Evolutionary conservation across 2,888 invertebrate genomes (phyloP).

Genomic region (Eupithecia subfuscata): DNA sequence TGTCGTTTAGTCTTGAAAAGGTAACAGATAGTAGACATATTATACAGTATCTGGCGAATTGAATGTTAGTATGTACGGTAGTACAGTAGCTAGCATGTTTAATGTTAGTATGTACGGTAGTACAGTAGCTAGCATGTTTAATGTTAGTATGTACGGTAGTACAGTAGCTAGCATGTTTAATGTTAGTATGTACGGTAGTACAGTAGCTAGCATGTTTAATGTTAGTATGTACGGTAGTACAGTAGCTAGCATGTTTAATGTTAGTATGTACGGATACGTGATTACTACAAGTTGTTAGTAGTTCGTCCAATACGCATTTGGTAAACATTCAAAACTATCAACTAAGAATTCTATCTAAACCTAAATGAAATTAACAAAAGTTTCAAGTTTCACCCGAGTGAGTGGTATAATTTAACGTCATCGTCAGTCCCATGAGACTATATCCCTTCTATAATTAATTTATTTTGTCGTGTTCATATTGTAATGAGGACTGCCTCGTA

Average conservation of each 20-base stretch:
- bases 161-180: background rate
- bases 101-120: background rate
- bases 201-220: background rate
- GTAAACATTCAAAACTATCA: background rate
- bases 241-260: background rate
- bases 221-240: background rate
- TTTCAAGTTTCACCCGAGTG: conserved; percentile 11
- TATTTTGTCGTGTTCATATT: conserved; percentile 26
- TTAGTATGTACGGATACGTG: background rate
- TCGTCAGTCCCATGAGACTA: conserved; percentile 14
- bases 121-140: background rate
- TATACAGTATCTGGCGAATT: background rate
- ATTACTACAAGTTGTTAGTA: background rate
- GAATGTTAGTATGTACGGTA: background rate
- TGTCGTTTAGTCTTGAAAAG: background rate
- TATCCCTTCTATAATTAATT: conserved; percentile 29
- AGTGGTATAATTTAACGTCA: conserved; percentile 23
- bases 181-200: background rate
- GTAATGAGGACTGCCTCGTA: conserved; percentile 25
- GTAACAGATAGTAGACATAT: background rate
- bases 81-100: background rate
- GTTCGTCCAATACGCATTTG: background rate
- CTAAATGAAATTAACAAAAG: background rate
- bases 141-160: background rate
- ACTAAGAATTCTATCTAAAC: background rate